Evolutionary conservation across 2,797 vertebrate genomes (phyloP), one percentile per base, ranked within the genome.

Genomic region (Spheniscus humboldti): DNA sequence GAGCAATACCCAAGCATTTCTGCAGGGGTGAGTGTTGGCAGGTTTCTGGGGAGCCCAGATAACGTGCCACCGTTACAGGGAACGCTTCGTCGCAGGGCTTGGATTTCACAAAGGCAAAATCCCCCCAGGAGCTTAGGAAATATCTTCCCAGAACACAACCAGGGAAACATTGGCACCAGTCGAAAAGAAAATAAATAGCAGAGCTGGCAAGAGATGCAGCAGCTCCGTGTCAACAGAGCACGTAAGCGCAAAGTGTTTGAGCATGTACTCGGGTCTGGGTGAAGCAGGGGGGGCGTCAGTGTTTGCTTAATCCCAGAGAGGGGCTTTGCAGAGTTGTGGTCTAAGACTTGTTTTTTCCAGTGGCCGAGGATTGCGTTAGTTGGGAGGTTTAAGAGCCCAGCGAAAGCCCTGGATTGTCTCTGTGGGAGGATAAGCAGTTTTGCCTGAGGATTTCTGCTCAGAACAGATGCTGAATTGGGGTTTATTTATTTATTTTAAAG

Each of bases 71-170:
- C 3, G 2, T 19, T 18, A 15, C 33, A 10, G 69, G 82, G 50
- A 92, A 27, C 2, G 2, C 66, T 59, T 9, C 3, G 6, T 55
- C 11, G 5, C 13, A 33, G 22, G 37, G 30, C 18, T 84, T 28
- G 77, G 28, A 1, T 63, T 73, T 73, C 93, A 71, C 91, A 88
- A 69, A 95, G 86, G 82, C 81, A 7, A 68, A n/a, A 76, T 28
- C 7, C 74, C 85, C 56, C 25, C 0, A n/a, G 92, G 95, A 91
- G 86, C 43, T 84, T 13, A 63, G 90, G 88, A 79, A 92, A 90
- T 63, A 20, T 85, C 91, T 85, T 85, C 95, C 93, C 94, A 94
- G 82, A 91, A 83, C 92, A 86, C 87, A 19, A 24, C 4, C 71
- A 64, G 96, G 92, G 95, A 73, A 79, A 52, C 5, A 47, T 7